Evolutionary conservation across 2,888 invertebrate genomes (phyloP).

Genomic region (Drosophila paranaensis): DNA sequence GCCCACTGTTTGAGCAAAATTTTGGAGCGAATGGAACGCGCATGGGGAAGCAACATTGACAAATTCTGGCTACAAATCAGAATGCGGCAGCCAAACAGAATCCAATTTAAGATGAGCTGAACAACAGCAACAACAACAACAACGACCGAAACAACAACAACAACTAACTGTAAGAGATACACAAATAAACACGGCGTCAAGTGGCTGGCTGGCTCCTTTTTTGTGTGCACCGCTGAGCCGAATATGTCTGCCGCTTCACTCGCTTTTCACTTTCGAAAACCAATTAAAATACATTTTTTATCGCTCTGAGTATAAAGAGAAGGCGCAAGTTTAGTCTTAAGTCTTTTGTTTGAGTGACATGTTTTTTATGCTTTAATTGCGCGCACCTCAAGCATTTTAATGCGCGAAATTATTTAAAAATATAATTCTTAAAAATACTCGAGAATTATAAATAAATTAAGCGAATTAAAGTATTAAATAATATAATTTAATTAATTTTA

Average conservation of each 20-base stretch:
- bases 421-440: not conserved
- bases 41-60: conserved; percentile 66
- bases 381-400: not conserved
- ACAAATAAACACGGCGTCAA: conserved; percentile 70
- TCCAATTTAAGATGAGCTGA: conserved; percentile 60
- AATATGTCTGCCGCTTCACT: conserved; percentile 26
- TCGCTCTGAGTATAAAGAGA: conserved; percentile 1
- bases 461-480: not conserved
- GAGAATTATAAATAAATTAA: not conserved
- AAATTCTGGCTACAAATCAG: conserved; percentile 44
- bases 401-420: not conserved
- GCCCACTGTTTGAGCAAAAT: conserved; percentile 44
- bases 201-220: conserved; percentile 64
- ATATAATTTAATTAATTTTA: not conserved
- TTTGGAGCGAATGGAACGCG: conserved; percentile 42
- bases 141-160: conserved; percentile 24
- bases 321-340: conserved; percentile 41
- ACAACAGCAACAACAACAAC: conserved; percentile 25
- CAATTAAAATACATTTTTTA: conserved; percentile 52
- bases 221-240: conserved; percentile 50
- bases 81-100: conserved; percentile 48
- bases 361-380: conserved; percentile 4
- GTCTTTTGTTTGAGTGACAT: conserved; percentile 41
- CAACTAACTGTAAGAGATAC: conserved; percentile 72
- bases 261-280: conserved; percentile 73